phyloP scores from a whole-genome alignment of 37 sponge, comb jelly and placozoan genomes.

The Corticium candelabrum region DNA sequence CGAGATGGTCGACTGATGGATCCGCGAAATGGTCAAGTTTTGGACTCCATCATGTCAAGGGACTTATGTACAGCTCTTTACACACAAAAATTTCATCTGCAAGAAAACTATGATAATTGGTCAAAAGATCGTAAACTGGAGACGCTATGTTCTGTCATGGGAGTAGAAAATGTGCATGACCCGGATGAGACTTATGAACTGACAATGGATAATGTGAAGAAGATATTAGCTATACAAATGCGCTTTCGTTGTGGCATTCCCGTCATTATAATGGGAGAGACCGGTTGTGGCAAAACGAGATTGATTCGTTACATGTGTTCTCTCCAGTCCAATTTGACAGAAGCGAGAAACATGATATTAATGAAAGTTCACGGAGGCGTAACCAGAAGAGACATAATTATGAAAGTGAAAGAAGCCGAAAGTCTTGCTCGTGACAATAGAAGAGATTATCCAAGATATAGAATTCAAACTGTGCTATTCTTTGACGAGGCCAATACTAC shows the following conservation, averaged over 20 bases:
- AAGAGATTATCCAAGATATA: neutral
- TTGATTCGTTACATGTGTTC: slow-evolving; percentile 20
- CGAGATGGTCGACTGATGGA: neutral
- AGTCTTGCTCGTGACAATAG: slow-evolving; percentile 17
- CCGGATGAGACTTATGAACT: slow-evolving; percentile 58
- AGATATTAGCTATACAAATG: slow-evolving; percentile 86
- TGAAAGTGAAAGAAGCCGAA: slow-evolving; percentile 30
- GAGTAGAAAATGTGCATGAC: neutral
- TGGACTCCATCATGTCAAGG: neutral
- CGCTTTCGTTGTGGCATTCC: slow-evolving; percentile 65
- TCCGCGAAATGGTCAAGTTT: neutral
- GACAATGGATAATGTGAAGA: slow-evolving; percentile 62
- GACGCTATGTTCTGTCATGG: slow-evolving; percentile 35
- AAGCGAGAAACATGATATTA: slow-evolving; percentile 42
- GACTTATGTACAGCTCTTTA: neutral
- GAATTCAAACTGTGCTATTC: slow-evolving; percentile 43
- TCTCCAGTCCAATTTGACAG: slow-evolving; percentile 7
- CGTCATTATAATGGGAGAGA: slow-evolving; percentile 50
- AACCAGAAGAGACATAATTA: slow-evolving; percentile 26
- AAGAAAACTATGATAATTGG: slow-evolving; percentile 43
- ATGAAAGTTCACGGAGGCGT: slow-evolving; percentile 67
- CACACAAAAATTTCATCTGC: slow-evolving; percentile 31
- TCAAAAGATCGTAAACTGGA: slow-evolving; percentile 19
- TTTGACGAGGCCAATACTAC: slow-evolving; percentile 72
- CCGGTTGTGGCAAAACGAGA: slow-evolving; percentile 47